These are phyloP conservation scores for Misgurnus mizolepis DNA, from an alignment of 2,113 vertebrate species.

Conservation along the genomic window DNA sequence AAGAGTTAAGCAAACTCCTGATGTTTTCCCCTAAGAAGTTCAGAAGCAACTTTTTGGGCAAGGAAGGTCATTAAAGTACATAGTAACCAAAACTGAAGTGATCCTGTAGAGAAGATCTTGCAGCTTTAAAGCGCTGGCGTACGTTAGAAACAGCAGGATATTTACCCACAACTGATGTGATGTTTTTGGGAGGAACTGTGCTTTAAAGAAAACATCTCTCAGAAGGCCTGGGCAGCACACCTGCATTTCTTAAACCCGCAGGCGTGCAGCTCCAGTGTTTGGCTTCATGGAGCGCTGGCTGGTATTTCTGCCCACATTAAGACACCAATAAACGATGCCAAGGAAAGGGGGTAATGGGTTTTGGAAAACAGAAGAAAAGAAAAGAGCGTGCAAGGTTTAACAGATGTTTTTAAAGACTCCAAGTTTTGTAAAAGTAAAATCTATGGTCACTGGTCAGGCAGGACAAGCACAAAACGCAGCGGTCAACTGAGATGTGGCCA, in stretches of 20 bases:
- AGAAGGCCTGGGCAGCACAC: constrained; percentile 56
- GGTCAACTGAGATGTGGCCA: background rate
- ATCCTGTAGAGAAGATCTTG: constrained; percentile 54
- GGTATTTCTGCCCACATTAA: constrained; percentile 51
- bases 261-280: constrained; percentile 65
- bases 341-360: constrained; percentile 35
- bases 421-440: constrained; percentile 8
- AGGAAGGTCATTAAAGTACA: constrained; percentile 55
- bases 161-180: constrained; percentile 67
- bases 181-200: constrained; percentile 55
- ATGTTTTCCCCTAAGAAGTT: constrained; percentile 25
- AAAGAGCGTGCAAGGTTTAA: constrained; percentile 17
- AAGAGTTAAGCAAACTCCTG: constrained; percentile 56
- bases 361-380: constrained; percentile 40
- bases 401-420: constrained; percentile 13
- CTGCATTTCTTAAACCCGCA: constrained; percentile 65
- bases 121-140: constrained; percentile 66
- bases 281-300: constrained; percentile 52
- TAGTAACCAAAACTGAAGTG: constrained; percentile 19
- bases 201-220: constrained; percentile 63
- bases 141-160: constrained; percentile 62
- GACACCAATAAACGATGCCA: constrained; percentile 48
- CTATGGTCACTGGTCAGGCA: background rate
- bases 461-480: background rate
- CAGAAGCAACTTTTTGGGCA: constrained; percentile 61